Percentiles rank a stretch among this genome's conserved stretches.
phyloP scores from a whole-genome alignment of 2,113 vertebrate species.

The Pungitius pungitius region DNA sequence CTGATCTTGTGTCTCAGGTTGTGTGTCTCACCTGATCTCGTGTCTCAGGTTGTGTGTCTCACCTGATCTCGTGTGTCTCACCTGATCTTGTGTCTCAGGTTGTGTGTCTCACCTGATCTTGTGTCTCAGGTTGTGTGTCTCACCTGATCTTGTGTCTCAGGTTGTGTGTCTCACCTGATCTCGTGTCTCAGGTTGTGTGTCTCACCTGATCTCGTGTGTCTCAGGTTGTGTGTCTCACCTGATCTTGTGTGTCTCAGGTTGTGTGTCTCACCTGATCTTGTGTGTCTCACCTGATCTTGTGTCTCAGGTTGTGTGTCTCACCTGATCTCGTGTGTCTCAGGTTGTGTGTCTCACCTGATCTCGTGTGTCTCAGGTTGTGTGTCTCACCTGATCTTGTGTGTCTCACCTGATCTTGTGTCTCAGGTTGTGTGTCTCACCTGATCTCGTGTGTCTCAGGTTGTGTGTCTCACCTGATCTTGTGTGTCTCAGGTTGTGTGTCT shows the following conservation, averaged over 20 bases:
- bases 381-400: no score
- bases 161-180: conserved; percentile 43
- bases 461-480: no score
- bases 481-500: neutral
- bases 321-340: conserved; percentile 83
- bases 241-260: conserved; percentile 81
- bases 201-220: conserved; percentile 77
- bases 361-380: neutral
- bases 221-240: conserved; percentile 72
- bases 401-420: no score
- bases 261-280: no score
- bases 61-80: conserved; percentile 75
- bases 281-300: conserved; percentile 72
- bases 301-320: conserved; percentile 74
- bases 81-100: conserved; percentile 80
- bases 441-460: no score
- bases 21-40: neutral
- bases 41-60: no score
- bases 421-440: neutral
- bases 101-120: conserved; percentile 64
- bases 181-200: conserved; percentile 80
- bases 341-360: no score
- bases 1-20: neutral
- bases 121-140: conserved; percentile 72
- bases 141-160: conserved; percentile 82